phyloP scores from a whole-genome alignment of 2,888 invertebrate genomes.

The Flabesymbios commensalis region DNA sequence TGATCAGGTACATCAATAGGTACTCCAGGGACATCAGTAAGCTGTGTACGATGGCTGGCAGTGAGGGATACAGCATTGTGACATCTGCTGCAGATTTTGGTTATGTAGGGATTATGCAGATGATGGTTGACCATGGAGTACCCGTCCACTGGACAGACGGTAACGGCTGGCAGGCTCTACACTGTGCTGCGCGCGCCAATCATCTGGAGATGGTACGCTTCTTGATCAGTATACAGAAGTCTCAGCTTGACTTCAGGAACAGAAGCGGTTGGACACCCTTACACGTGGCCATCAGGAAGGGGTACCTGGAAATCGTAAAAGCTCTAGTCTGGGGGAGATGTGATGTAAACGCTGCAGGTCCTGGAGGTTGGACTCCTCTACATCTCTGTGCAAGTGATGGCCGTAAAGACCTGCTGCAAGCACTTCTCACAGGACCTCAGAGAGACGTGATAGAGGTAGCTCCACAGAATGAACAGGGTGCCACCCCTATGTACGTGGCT shows the following conservation, averaged over 20 bases:
- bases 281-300: constrained; percentile 28
- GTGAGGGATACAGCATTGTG: constrained; percentile 27
- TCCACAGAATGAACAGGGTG: constrained; percentile 26
- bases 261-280: constrained; percentile 29
- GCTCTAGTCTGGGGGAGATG: constrained; percentile 19
- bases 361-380: constrained; percentile 22
- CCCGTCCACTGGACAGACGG: constrained; percentile 31
- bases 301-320: constrained; percentile 14
- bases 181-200: constrained; percentile 19
- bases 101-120: constrained; percentile 13
- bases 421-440: constrained; percentile 2
- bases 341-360: constrained; percentile 26
- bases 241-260: constrained; percentile 22
- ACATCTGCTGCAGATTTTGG: constrained; percentile 32
- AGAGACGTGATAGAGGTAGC: background rate
- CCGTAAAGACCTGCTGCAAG: constrained; percentile 14
- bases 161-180: constrained; percentile 31
- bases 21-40: constrained; percentile 18
- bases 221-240: constrained; percentile 13
- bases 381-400: constrained; percentile 27
- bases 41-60: constrained; percentile 28
- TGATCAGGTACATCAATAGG: constrained; percentile 25
- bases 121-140: constrained; percentile 15
- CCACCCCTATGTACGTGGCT: constrained; percentile 31
- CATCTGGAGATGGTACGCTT: constrained; percentile 16